Evolutionary conservation across 2,797 vertebrate species (phyloP).

Genomic region (Parambassis ranga): DNA sequence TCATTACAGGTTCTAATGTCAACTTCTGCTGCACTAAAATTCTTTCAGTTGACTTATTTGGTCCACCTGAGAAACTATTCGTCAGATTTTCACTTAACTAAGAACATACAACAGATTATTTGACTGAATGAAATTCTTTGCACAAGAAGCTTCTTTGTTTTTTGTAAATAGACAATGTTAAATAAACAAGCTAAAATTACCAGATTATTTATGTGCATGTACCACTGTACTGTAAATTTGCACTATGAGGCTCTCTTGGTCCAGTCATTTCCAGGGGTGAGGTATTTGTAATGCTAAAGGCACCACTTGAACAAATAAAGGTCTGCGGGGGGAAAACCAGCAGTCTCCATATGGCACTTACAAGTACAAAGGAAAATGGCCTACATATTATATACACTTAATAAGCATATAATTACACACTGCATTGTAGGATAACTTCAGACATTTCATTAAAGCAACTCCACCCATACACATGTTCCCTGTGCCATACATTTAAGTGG

Average conservation of each 20-base stretch:
- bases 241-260: constrained; percentile 9
- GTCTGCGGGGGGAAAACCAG: background rate
- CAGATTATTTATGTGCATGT: background rate
- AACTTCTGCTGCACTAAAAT: no score
- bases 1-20: no score
- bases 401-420: constrained; percentile 46
- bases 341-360: background rate
- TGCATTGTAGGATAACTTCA: constrained; percentile 14
- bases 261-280: constrained; percentile 8
- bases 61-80: no score
- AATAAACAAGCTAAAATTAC: background rate
- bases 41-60: no score
- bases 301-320: constrained; percentile 43
- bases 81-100: no score
- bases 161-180: no score
- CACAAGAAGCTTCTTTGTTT: no score
- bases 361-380: background rate
- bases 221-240: constrained; percentile 14
- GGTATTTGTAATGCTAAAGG: constrained; percentile 29
- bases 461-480: constrained; percentile 52
- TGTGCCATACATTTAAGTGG: constrained; percentile 10
- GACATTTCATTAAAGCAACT: constrained; percentile 53
- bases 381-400: constrained; percentile 12
- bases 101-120: no score
- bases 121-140: no score